Conservation (phyloP, 1,140 invertebrate genomes). For the Drosophila albomicans region DNA sequence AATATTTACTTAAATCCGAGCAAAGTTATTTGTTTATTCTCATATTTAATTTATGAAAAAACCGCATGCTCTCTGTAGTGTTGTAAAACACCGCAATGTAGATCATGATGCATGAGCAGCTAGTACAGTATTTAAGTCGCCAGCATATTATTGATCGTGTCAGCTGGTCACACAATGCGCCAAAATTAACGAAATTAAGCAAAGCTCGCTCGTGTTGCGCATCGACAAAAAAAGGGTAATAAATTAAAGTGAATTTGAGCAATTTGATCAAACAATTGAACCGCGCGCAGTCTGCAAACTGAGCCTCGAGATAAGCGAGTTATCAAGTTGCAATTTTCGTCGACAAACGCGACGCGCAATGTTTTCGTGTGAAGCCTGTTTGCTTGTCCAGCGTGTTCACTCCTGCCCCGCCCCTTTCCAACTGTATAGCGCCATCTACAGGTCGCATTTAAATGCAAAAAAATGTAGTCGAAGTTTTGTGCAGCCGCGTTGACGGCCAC, state of each 20-base stretch:
- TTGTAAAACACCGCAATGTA: not conserved
- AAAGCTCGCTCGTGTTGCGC: not conserved
- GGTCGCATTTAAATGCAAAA: slow-evolving; percentile 57
- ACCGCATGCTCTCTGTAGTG: too few species aligned
- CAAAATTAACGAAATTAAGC: not conserved
- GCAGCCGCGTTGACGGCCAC: slow-evolving; percentile 54
- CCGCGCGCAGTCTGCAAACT: not conserved
- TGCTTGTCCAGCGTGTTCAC: not conserved
- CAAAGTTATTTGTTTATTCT: too few species aligned
- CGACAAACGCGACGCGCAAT: slow-evolving; percentile 6
- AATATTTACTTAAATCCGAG: too few species aligned
- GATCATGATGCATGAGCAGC: not conserved
- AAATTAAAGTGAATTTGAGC: not conserved
- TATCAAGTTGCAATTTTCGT: slow-evolving; percentile 23
- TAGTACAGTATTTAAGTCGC: not conserved
- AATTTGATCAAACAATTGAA: not conserved
- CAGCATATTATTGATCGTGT: not conserved
- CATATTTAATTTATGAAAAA: too few species aligned
- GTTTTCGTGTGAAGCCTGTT: not conserved
- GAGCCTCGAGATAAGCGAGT: slow-evolving; percentile 18
- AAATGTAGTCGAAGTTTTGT: slow-evolving; percentile 37
- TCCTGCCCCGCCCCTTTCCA: not conserved
- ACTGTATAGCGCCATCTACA: not conserved
- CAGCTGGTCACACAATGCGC: not conserved
- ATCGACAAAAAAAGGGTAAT: not conserved